Base-by-base conservation (phyloP, 2,888 invertebrate genomes). In the Scaptomyza caliginosa region DNA sequence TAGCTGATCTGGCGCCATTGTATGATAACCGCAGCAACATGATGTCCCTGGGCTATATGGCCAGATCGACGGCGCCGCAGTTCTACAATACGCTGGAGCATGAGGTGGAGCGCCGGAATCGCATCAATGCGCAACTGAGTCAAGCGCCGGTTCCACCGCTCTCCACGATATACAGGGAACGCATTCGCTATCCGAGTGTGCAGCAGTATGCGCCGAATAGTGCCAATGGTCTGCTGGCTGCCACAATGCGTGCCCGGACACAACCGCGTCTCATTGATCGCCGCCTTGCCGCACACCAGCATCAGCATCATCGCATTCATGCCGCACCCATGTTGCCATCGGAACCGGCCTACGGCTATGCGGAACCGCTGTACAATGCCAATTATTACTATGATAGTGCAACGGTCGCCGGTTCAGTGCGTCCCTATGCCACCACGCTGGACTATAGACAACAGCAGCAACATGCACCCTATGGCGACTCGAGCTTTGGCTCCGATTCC, bases 401-500 rank as follows among this genome's bases (percentile, higher is more conserved):
- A 4, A 74, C 67, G 0, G 43, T 94, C 0, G 89, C 83, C 21
- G 73, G 73, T 16, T 67, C 79, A 7, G 51, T 78, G 16, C 71
- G 82, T 7, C 67, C 81, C 0, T 79, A 88, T 66, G 86, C 88
- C 65, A 79, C 87, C 24, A 86, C 85, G 4, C 23, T 72, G 3
- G 81, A 89, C 16, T 90, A 88, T 46, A 73, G 90, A 2, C 76
- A 88, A 39, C 43, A 45, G 1, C 45, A 28, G 5, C 45, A 45
- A 8, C 28, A 28, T 17, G 45, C 45, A n/a, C 84, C 90, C 17
- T 89, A 90, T 7, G 89, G 90, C 7, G 95, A 95, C 85, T 96
- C 95, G 4, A 96, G 96, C 4, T 95, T 96, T 75, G 96, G 96
- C 26, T 96, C 96, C 7, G 96, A 96, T 91, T 96, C 96, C 42